Percentiles rank a stretch among this genome's conserved stretches.
Evolutionary conservation across 2,888 invertebrate genomes (phyloP).

Genomic region (Drosophila stalkeri): DNA sequence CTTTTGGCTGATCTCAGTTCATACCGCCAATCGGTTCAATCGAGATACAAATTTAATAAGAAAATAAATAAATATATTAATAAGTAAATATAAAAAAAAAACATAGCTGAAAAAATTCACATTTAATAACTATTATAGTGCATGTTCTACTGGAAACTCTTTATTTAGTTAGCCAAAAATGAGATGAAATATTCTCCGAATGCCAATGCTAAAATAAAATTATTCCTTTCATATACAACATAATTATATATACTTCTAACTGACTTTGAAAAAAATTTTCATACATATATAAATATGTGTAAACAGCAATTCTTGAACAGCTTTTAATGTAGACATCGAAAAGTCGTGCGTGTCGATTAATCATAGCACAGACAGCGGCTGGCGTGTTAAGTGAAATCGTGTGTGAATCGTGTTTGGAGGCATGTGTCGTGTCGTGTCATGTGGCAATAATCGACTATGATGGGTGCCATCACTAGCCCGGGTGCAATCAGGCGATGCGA

Average conservation of each 20-base stretch:
- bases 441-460: slow-evolving; percentile 13
- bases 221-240: neutral
- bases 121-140: too few relatives aligned
- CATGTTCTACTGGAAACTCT: too few relatives aligned
- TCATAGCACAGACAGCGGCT: slow-evolving; percentile 11
- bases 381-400: slow-evolving; percentile 12
- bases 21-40: neutral
- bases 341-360: slow-evolving; percentile 23
- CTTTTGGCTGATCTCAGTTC: neutral
- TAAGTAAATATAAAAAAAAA: too few relatives aligned
- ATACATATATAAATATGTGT: neutral
- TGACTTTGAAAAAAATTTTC: neutral
- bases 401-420: slow-evolving; percentile 18
- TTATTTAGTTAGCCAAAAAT: too few relatives aligned
- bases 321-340: slow-evolving; percentile 4
- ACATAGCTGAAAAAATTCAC: too few relatives aligned
- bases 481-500: slow-evolving; percentile 41
- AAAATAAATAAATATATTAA: too few relatives aligned
- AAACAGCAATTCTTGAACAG: neutral
- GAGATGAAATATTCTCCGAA: neutral
- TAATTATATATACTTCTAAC: neutral
- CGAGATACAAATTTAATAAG: too few relatives aligned
- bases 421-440: slow-evolving; percentile 15
- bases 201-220: neutral
- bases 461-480: slow-evolving; percentile 35